Evolutionary conservation across 2,888 invertebrate genomes (phyloP).

Genomic region (Meloe dianella): DNA sequence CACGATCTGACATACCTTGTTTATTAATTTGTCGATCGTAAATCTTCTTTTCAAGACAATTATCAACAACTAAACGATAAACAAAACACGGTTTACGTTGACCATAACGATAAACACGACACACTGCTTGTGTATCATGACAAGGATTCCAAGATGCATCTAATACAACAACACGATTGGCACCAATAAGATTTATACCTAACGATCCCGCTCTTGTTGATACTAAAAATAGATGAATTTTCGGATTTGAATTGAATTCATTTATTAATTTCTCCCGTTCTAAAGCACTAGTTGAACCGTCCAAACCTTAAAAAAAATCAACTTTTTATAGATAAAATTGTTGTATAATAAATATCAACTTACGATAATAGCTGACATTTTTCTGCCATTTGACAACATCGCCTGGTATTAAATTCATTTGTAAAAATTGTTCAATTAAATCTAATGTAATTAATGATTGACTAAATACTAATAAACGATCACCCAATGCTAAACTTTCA

Average conservation of each 20-base stretch:
- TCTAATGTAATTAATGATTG: slow-evolving; percentile 95
- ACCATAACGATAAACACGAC: slow-evolving; percentile 93
- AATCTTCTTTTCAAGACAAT: slow-evolving; percentile 96
- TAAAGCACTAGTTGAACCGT: slow-evolving; percentile 92
- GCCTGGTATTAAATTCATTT: slow-evolving; percentile 72
- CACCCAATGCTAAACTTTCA: slow-evolving; percentile 85
- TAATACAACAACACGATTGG: slow-evolving; percentile 95
- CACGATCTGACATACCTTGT: slow-evolving; percentile 97
- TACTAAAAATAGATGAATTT: slow-evolving; percentile 89
- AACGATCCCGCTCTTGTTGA: slow-evolving; percentile 96
- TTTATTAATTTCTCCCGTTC: slow-evolving; percentile 96
- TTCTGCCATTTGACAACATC: slow-evolving; percentile 80
- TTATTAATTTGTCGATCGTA: slow-evolving; percentile 98
- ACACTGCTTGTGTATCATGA: slow-evolving; percentile 97
- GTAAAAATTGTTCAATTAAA: slow-evolving; percentile 92
- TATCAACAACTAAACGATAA: slow-evolving; percentile 95
- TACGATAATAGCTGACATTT: slow-evolving; percentile 89
- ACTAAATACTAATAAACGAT: slow-evolving; percentile 92
- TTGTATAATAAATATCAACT: slow-evolving; percentile 58
- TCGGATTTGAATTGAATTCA: slow-evolving; percentile 90
- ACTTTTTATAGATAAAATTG: slow-evolving; percentile 4
- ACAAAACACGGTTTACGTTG: slow-evolving; percentile 94
- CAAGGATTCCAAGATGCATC: slow-evolving; percentile 99
- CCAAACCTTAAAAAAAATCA: slow-evolving; percentile 70
- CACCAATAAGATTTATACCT: slow-evolving; percentile 96